phyloP scores from a whole-genome alignment of 92 coral and sea anemone species.

The Galaxea fascicularis region DNA sequence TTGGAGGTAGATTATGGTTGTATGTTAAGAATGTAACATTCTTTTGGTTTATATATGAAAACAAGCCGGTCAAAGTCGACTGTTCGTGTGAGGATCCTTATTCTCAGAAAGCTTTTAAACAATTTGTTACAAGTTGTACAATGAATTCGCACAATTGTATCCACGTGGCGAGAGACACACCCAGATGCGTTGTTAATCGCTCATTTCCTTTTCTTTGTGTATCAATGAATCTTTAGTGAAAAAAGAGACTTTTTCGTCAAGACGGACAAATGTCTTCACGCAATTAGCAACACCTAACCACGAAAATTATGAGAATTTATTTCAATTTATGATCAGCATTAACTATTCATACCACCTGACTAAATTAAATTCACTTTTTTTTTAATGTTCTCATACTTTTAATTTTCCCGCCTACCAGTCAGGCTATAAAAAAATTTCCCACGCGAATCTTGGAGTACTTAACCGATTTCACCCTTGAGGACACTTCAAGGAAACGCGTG shows the following conservation, averaged over 20 bases:
- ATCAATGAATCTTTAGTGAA: background rate
- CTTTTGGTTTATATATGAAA: background rate
- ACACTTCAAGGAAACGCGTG: background rate
- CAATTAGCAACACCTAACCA: background rate
- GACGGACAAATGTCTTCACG: background rate
- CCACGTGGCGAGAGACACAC: background rate
- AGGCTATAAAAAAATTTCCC: conserved; percentile 18
- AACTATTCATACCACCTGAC: too few relatives aligned
- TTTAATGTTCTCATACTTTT: background rate
- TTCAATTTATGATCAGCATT: background rate
- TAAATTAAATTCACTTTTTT: background rate
- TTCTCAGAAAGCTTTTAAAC: background rate
- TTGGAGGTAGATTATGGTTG: background rate
- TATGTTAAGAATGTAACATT: background rate
- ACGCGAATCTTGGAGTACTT: conserved; percentile 17
- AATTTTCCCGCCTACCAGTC: conserved; percentile 2
- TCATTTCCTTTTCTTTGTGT: conserved; percentile 13
- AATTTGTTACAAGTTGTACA: background rate
- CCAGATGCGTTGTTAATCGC: background rate
- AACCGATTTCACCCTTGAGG: conserved; percentile 36
- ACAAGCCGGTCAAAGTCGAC: background rate
- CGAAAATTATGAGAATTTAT: background rate
- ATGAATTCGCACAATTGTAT: background rate
- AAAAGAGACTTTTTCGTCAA: background rate
- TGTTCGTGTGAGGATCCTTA: background rate